phyloP scores from a whole-genome alignment of 2,113 vertebrate species.

The Ranitomeya imitator region DNA sequence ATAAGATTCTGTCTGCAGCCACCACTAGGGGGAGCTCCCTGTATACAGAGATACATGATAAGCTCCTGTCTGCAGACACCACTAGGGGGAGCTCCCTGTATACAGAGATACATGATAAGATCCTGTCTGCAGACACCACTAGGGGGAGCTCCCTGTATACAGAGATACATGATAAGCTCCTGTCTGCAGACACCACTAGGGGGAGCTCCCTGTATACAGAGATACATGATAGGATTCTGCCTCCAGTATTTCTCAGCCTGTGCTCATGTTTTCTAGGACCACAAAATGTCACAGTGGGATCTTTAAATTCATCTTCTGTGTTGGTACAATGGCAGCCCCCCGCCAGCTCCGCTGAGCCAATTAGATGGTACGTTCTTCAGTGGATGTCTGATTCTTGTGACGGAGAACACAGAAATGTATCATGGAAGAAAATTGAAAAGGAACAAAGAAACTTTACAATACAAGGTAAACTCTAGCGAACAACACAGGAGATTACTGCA shows the following conservation, averaged over 20 bases:
- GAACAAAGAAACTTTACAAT: constrained; percentile 28
- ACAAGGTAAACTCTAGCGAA: constrained; percentile 46
- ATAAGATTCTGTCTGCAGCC: too few relatives aligned
- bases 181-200: not conserved
- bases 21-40: too few relatives aligned
- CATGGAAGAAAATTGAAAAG: constrained; percentile 46
- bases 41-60: too few relatives aligned
- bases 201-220: not conserved
- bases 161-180: too few relatives aligned
- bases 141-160: too few relatives aligned
- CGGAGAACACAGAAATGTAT: not conserved
- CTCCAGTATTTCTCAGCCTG: not conserved
- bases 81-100: too few relatives aligned
- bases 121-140: too few relatives aligned
- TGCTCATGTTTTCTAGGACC: not conserved
- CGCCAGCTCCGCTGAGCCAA: fast-evolving
- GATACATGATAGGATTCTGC: not conserved
- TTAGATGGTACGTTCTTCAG: constrained; percentile 63
- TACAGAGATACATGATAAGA: too few relatives aligned
- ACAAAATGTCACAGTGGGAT: not conserved
- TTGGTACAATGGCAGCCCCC: constrained; percentile 61
- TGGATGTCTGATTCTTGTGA: constrained; percentile 38
- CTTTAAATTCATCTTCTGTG: constrained; percentile 15
- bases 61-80: too few relatives aligned
- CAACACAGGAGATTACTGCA: not conserved